These are phyloP conservation scores for Ricordea florida DNA, from an alignment of 92 coral and sea anemone species.

Conservation along the genomic window DNA sequence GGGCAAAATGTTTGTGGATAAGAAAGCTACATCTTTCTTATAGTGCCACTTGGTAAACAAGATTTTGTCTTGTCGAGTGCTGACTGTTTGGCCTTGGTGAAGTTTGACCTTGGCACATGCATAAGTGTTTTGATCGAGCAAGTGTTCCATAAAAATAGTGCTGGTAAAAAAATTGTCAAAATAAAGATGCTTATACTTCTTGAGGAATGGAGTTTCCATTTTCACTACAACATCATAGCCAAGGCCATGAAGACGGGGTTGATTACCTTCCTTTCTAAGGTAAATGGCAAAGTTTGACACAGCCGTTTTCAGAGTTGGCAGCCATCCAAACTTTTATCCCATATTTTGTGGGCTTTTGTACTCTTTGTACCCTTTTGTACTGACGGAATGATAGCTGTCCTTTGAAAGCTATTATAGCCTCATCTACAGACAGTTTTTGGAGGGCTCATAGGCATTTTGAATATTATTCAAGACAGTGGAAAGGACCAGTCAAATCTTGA, in stretches of 20 bases:
- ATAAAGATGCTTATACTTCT: constrained; percentile 6
- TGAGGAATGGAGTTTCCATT: constrained; percentile 35
- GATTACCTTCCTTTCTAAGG: constrained; percentile 6
- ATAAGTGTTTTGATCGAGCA: constrained; percentile 24
- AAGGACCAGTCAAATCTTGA: not conserved
- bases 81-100: not conserved
- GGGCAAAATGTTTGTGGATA: constrained; percentile 10
- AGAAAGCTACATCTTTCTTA: not conserved
- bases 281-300: constrained; percentile 16
- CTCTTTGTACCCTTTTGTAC: too few relatives aligned
- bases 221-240: constrained; percentile 55
- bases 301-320: constrained; percentile 51
- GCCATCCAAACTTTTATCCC: constrained; percentile 39
- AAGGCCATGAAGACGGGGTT: constrained; percentile 41
- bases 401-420: constrained; percentile 38
- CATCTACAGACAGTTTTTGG: constrained; percentile 16
- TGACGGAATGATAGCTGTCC: constrained; percentile 25
- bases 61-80: not conserved
- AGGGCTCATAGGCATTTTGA: constrained; percentile 6
- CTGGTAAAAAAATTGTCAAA: constrained; percentile 35
- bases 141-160: constrained; percentile 9
- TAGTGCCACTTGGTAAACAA: constrained; percentile 3
- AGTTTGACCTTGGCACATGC: constrained; percentile 42
- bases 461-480: too few relatives aligned
- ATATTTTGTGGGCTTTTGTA: constrained; percentile 34